Conservation (phyloP, 2,113 vertebrate species). For the Seriola rivoliana region DNA sequence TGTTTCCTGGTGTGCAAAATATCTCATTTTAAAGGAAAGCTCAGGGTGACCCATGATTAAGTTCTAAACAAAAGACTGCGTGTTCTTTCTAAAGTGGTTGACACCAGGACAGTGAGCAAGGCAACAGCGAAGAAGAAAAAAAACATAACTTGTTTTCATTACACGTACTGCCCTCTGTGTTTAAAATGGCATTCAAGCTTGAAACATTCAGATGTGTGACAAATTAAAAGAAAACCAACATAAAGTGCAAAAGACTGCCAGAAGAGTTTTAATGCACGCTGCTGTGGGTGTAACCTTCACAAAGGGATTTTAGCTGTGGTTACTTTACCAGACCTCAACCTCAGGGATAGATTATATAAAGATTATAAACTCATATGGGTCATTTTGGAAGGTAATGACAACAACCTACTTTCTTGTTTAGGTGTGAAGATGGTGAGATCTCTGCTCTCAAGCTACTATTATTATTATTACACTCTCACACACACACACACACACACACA, state of each 20-base stretch:
- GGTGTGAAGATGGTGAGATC: too few relatives aligned
- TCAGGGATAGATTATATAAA: not conserved
- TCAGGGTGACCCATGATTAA: conserved; percentile 26
- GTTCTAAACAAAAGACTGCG: not conserved
- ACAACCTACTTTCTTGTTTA: not conserved
- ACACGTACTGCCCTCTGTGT: too few relatives aligned
- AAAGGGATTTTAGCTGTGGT: not conserved
- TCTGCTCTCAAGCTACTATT: too few relatives aligned
- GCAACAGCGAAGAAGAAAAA: not conserved
- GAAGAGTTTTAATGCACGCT: not conserved
- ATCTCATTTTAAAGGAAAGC: not conserved
- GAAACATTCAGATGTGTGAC: not conserved
- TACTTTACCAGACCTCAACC: not conserved
- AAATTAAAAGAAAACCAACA: not conserved
- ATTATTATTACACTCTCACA: too few relatives aligned
- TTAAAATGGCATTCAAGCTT: not conserved
- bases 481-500: too few relatives aligned
- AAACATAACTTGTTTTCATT: not conserved
- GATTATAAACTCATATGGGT: not conserved
- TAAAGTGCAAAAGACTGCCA: not conserved
- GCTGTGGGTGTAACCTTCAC: not conserved
- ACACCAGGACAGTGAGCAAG: not conserved
- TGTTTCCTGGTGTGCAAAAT: conserved; percentile 24
- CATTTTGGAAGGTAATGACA: not conserved
- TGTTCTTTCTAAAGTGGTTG: not conserved